These are phyloP conservation scores for Sarcoramphus papa DNA, from an alignment of 2,797 vertebrate species.

Conservation along the genomic window DNA sequence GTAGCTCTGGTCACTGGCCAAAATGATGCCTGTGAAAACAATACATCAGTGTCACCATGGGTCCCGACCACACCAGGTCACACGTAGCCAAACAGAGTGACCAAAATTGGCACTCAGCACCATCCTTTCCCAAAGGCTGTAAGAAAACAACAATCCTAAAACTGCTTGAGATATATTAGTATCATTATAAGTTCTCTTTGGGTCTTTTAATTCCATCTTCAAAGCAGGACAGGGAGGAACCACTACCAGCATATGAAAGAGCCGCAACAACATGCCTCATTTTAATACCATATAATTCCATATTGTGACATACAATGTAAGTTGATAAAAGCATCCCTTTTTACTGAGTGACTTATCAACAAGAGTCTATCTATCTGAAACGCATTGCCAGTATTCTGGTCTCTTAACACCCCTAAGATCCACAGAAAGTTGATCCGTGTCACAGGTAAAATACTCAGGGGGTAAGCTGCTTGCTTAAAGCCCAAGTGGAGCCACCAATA, in stretches of 20 bases:
- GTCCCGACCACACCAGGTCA: background rate
- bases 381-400: background rate
- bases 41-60: background rate
- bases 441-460: background rate
- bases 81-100: rapidly evolving
- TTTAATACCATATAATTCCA: background rate
- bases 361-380: background rate
- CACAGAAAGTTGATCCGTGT: background rate
- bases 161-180: background rate
- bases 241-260: background rate
- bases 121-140: background rate
- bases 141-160: background rate
- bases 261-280: background rate
- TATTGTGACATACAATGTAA: background rate
- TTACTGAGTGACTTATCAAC: background rate
- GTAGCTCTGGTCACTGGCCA: background rate
- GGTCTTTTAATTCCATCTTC: background rate
- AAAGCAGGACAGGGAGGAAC: background rate
- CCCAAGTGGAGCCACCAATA: background rate
- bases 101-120: background rate
- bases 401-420: background rate
- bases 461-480: background rate
- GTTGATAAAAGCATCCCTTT: background rate
- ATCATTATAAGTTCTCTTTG: background rate
- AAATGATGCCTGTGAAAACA: background rate